Conservation (phyloP, 2,888 invertebrate species). For the Ennomos erosarius region DNA sequence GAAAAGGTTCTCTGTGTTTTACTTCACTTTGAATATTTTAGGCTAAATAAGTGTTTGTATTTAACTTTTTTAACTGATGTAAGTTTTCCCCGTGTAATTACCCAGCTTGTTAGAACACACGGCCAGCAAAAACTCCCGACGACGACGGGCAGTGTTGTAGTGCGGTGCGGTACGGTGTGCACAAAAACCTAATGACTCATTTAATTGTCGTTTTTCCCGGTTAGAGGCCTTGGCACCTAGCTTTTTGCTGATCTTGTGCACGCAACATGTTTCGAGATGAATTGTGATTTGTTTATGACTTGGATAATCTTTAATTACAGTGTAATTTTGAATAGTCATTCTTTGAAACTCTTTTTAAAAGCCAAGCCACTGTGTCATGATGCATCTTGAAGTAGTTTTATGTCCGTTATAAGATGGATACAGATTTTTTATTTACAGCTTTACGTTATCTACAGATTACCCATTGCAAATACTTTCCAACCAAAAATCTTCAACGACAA, state of each 20-base stretch:
- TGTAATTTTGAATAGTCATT: no score
- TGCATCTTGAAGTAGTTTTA: no score
- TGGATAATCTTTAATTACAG: background rate
- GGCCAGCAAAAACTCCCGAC: slow-evolving; percentile 12
- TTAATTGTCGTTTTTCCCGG: slow-evolving; percentile 57
- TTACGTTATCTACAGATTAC: no score
- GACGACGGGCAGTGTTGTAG: no score
- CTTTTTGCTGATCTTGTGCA: slow-evolving; percentile 41
- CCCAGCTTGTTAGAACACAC: slow-evolving; percentile 8
- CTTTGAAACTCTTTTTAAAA: no score
- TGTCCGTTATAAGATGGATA: no score
- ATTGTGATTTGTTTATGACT: slow-evolving; percentile 12
- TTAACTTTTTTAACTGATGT: slow-evolving; percentile 15
- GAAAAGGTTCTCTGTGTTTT: no score
- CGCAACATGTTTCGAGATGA: slow-evolving; percentile 6
- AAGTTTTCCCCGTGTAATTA: slow-evolving; percentile 18
- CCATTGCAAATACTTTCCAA: no score
- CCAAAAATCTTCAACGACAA: no score
- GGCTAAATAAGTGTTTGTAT: background rate
- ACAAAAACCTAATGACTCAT: slow-evolving; percentile 56
- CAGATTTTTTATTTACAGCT: no score
- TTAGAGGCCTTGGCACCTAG: slow-evolving; percentile 43
- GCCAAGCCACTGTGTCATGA: no score
- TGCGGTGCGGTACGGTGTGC: slow-evolving; percentile 38
- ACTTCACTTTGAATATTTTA: no score